Percentiles rank a stretch among this genome's conserved stretches.
These are phyloP conservation scores for Muscicapa striata DNA, from an alignment of 2,797 vertebrate genomes.

Conservation along the genomic window DNA sequence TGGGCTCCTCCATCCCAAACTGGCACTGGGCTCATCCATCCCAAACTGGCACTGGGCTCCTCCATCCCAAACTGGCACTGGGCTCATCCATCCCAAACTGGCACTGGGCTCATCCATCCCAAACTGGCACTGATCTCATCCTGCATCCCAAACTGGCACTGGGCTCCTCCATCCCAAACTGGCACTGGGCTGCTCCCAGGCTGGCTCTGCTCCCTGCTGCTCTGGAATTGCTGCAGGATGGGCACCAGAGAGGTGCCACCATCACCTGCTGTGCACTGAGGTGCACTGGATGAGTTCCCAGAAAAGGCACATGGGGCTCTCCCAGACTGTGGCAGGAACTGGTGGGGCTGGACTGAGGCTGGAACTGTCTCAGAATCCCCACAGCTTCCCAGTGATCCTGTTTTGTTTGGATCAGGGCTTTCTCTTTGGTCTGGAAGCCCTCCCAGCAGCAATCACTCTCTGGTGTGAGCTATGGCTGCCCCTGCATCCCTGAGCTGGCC, in stretches of 20 bases:
- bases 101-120: no score
- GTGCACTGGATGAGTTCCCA: neutral
- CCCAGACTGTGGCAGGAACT: neutral
- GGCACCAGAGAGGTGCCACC: neutral
- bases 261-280: neutral
- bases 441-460: fast-evolving
- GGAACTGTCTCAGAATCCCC: neutral
- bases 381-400: neutral
- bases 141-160: no score
- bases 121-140: no score
- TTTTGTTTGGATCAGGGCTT: neutral
- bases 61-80: no score
- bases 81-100: no score
- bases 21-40: no score
- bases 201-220: neutral
- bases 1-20: no score
- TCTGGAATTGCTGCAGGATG: neutral
- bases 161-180: no score
- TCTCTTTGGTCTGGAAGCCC: neutral
- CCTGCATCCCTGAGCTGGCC: neutral
- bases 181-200: neutral
- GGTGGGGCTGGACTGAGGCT: neutral
- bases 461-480: neutral
- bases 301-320: neutral
- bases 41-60: no score